phyloP scores from a whole-genome alignment of 2,113 vertebrate species.

The Periophthalmus modestus region DNA sequence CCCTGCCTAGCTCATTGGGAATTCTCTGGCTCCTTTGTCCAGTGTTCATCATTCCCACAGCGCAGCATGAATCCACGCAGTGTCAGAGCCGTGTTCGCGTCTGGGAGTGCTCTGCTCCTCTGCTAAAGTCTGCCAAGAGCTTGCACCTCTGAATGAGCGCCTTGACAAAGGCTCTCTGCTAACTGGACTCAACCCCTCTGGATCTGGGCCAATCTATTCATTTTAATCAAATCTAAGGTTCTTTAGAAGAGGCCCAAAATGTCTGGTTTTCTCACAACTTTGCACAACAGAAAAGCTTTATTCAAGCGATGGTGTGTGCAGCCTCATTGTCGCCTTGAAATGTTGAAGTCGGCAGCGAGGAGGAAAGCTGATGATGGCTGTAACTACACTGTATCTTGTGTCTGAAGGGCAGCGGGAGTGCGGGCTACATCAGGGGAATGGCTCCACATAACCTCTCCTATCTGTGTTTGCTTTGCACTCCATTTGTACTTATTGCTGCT shows the following conservation, averaged over 20 bases:
- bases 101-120: slow-evolving; percentile 49
- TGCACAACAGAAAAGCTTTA: slow-evolving; percentile 6
- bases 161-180: slow-evolving; percentile 54
- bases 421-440: neutral
- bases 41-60: slow-evolving; percentile 22
- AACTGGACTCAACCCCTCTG: slow-evolving; percentile 69
- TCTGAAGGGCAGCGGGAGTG: neutral
- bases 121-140: slow-evolving; percentile 36
- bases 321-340: neutral
- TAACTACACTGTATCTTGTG: neutral
- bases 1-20: neutral
- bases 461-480: neutral
- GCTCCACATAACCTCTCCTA: neutral
- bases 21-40: neutral
- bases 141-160: slow-evolving; percentile 49
- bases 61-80: slow-evolving; percentile 2
- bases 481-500: neutral
- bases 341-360: neutral
- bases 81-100: slow-evolving; percentile 9
- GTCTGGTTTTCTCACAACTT: neutral
- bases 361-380: neutral
- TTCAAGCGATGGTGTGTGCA: neutral
- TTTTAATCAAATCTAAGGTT: slow-evolving; percentile 39
- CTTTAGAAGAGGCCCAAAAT: slow-evolving; percentile 22
- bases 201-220: slow-evolving; percentile 41